Base-by-base conservation (phyloP, 2,113 vertebrate species). In the Hyperopisus bebe region DNA sequence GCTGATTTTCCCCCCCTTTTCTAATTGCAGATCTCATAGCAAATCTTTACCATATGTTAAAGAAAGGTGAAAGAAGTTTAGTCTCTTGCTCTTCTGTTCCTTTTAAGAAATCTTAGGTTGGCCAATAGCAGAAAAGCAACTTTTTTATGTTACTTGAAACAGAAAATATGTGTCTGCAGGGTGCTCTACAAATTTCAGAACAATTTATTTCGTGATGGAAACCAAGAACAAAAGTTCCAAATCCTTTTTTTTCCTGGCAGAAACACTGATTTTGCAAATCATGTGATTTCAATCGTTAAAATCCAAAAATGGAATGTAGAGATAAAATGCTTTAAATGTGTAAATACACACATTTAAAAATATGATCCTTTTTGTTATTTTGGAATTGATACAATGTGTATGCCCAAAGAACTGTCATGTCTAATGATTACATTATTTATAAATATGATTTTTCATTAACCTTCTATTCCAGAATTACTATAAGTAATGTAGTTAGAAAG, bases 21-120 rank as follows among this genome's bases (percentile, higher is more conserved):
- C 44, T 51, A 77, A 77, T 90, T 90, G 47, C 48, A 19, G 83
- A 53, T 90, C 62, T 51, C n/a, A 86, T 85, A 47, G 53, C 58
- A 87, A 87, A 90, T 90, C 13, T 77, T 87, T 39, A 51, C 84
- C 55, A 90, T n/a, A 87, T 87, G 89, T 74, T 15, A 39, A 27
- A 35, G 47, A 47, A 70, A 90, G 46, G 21, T 48, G 39, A 46
- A 87, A 55, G 31, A 87, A 55, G 27, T 35, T 53, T 53, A 27
- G 11, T 31, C 17, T 46, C 82, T 10, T 84, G 39, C 27, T 39
- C 50, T 87, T 53, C n/a, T 31, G 27, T 3, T 51, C 19, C 46
- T 7, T 53, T 31, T 10, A 55, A 87, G 50, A 53, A 87, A 87
- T 15, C 83, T 31, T 31, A 48, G 27, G 19, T 47, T 84, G 46